These are phyloP conservation scores for Enteromius argenteus DNA, from an alignment of 2,797 vertebrate species.

Conservation along the genomic window DNA sequence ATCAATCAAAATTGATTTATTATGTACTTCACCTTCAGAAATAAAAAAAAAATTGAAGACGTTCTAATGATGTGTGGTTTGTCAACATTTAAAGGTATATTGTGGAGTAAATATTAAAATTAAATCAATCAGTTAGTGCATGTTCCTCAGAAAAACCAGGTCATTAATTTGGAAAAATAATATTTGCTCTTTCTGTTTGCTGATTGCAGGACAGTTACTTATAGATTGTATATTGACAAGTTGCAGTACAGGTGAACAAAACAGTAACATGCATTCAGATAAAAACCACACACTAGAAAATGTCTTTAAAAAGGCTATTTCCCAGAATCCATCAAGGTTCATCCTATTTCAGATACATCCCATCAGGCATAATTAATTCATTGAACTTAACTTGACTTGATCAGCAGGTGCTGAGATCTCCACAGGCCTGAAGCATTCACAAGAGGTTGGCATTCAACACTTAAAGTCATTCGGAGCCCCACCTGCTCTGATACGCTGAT, in stretches of 20 bases:
- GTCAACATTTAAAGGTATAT: not conserved
- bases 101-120: not conserved
- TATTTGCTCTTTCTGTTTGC: not conserved
- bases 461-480: not conserved
- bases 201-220: not conserved
- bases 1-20: too few relatives aligned
- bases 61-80: not conserved
- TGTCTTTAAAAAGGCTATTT: not conserved
- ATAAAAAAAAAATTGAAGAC: too few relatives aligned
- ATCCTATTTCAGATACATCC: not conserved
- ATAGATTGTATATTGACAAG: not conserved
- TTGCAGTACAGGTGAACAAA: not conserved
- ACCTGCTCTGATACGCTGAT: not conserved
- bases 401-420: slow-evolving; percentile 1
- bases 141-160: not conserved
- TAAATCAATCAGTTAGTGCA: not conserved
- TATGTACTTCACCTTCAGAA: not conserved
- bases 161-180: not conserved
- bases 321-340: not conserved
- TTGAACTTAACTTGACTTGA: slow-evolving; percentile 10
- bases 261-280: not conserved
- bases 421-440: slow-evolving; percentile 11
- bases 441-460: not conserved
- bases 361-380: not conserved
- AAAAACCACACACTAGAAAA: not conserved